Percentiles rank a stretch among this genome's conserved stretches.
These are phyloP conservation scores for Catagonus wagneri DNA, from an alignment of 2,113 vertebrate species.

Conservation along the genomic window DNA sequence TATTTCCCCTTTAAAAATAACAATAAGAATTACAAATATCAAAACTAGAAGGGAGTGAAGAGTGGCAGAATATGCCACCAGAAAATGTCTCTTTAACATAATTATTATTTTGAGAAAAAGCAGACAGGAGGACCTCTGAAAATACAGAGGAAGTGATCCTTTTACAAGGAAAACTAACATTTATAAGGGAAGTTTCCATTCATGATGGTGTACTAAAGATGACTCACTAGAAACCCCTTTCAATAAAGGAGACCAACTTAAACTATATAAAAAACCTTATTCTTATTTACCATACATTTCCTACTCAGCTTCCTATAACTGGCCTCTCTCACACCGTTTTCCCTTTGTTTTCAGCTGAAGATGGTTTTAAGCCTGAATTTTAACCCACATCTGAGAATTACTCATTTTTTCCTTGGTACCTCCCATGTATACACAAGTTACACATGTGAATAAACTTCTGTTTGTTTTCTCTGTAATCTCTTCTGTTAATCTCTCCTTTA, in stretches of 20 bases:
- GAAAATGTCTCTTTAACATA: background rate
- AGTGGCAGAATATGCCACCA: background rate
- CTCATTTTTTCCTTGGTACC: background rate
- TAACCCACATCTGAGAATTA: background rate
- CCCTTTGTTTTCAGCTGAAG: background rate
- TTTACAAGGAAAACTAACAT: background rate
- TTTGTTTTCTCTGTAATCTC: background rate
- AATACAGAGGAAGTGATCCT: background rate
- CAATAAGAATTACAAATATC: slow-evolving; percentile 11
- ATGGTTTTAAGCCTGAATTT: background rate
- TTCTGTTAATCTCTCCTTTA: background rate
- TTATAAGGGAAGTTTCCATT: background rate
- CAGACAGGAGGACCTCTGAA: background rate
- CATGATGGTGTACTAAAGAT: background rate
- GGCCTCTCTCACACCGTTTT: background rate
- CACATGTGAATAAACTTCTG: background rate
- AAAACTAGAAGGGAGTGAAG: background rate
- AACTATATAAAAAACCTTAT: background rate
- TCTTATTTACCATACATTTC: background rate
- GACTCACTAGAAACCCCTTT: background rate
- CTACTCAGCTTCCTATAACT: background rate
- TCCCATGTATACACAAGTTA: background rate
- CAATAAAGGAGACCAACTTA: background rate
- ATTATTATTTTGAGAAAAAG: background rate
- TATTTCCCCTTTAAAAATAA: slow-evolving; percentile 8